A percentile compares a stretch with the other conserved stretches of the same genome.
phyloP scores from a whole-genome alignment of 2,797 vertebrate genomes.

The Phaenicophaeus curvirostris region DNA sequence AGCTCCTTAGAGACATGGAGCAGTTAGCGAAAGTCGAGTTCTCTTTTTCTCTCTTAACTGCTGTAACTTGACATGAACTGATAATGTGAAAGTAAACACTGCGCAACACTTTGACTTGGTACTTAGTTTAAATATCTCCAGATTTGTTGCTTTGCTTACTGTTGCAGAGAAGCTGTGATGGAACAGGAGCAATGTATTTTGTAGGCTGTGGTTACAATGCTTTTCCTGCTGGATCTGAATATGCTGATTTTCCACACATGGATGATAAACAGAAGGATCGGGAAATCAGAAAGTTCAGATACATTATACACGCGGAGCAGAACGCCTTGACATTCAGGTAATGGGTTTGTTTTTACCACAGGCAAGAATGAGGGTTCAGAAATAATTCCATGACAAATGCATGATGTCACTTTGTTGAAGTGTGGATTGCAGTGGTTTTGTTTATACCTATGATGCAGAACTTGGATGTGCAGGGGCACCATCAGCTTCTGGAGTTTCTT shows the following conservation, averaged over 20 bases:
- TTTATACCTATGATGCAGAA: not conserved
- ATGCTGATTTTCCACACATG: slow-evolving; percentile 94
- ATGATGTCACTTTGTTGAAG: not conserved
- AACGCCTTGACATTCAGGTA: slow-evolving; percentile 96
- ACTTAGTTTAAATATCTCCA: not conserved
- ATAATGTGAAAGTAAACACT: not conserved
- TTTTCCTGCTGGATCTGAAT: slow-evolving; percentile 91
- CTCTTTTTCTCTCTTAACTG: not conserved
- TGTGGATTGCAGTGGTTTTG: not conserved
- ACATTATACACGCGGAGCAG: slow-evolving; percentile 94
- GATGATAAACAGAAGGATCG: slow-evolving; percentile 91
- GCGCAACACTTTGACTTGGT: not conserved
- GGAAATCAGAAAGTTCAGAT: slow-evolving; percentile 92
- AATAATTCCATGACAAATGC: not conserved
- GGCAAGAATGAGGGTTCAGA: not conserved
- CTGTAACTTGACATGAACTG: not conserved
- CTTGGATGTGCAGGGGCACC: not conserved
- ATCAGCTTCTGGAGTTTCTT: not conserved
- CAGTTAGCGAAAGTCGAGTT: not conserved
- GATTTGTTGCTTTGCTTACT: slow-evolving; percentile 6
- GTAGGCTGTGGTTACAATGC: slow-evolving; percentile 95
- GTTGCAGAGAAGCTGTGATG: slow-evolving; percentile 83
- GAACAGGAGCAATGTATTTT: slow-evolving; percentile 86
- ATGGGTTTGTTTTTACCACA: not conserved
- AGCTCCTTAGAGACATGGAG: not conserved